phyloP scores from a whole-genome alignment of 2,888 invertebrate genomes.

The Heliconius sara region DNA sequence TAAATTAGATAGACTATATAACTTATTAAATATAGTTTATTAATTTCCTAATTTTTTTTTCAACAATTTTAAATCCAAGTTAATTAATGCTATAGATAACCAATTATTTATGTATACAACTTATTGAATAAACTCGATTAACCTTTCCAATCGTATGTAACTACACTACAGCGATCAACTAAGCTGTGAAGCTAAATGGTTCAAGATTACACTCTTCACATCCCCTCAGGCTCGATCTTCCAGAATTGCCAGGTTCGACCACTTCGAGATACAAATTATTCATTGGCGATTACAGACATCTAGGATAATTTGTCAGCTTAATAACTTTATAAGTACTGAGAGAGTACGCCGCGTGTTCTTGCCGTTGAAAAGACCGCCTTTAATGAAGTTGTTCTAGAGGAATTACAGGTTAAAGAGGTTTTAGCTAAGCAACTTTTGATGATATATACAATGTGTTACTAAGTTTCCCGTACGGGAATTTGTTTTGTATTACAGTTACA shows the following conservation, averaged over 20 bases:
- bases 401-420: constrained; percentile 35
- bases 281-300: constrained; percentile 36
- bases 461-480: constrained; percentile 23
- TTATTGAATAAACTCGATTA: background rate
- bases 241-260: constrained; percentile 26
- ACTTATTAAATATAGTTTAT: no score
- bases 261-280: constrained; percentile 31
- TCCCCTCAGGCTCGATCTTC: constrained; percentile 19
- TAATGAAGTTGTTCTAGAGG: constrained; percentile 38
- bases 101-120: background rate
- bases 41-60: background rate
- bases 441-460: constrained; percentile 26
- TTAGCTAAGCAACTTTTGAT: constrained; percentile 37
- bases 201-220: constrained; percentile 10
- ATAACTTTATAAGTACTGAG: constrained; percentile 42
- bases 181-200: constrained; percentile 8
- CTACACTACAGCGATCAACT: constrained; percentile 10
- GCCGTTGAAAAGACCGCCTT: constrained; percentile 36
- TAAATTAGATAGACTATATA: no score
- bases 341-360: constrained; percentile 28
- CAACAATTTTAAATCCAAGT: background rate
- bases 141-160: constrained; percentile 1
- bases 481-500: background rate
- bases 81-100: background rate
- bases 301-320: constrained; percentile 44